Conservation (phyloP, 2,797 vertebrate species). For the Alauda arvensis region DNA sequence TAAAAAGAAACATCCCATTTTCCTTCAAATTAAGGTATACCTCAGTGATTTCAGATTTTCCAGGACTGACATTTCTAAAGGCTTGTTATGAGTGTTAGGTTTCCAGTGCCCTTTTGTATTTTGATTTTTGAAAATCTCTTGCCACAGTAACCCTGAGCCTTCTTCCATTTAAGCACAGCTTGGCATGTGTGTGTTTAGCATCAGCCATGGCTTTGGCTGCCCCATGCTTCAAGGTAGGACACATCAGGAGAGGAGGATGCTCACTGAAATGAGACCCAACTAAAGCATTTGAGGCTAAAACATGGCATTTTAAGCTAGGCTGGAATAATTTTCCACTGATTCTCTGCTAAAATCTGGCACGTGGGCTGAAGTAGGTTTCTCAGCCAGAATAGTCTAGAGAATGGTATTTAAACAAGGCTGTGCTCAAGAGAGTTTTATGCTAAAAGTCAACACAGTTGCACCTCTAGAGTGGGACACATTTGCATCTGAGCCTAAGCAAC, state of each 20-base stretch:
- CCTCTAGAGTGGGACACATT: background rate
- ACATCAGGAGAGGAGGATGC: background rate
- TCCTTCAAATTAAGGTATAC: background rate
- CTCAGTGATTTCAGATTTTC: background rate
- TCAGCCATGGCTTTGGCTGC: background rate
- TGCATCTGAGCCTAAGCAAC: background rate
- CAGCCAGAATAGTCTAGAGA: conserved; percentile 27
- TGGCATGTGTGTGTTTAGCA: background rate
- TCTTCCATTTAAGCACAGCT: background rate
- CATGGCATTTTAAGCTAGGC: background rate
- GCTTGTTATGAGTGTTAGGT: background rate
- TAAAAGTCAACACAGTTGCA: background rate
- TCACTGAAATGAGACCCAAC: background rate
- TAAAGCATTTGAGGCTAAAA: background rate
- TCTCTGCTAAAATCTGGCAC: conserved; percentile 5
- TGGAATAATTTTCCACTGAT: background rate
- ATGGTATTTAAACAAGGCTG: conserved; percentile 25
- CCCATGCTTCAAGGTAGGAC: background rate
- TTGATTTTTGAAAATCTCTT: background rate
- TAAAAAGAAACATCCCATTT: background rate
- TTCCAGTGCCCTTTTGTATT: background rate
- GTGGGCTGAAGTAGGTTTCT: conserved; percentile 11
- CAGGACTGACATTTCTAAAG: background rate
- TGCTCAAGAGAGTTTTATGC: background rate
- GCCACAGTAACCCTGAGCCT: background rate